Conservation (phyloP, 2,113 vertebrate species). For the Odobenus rosmarus region DNA sequence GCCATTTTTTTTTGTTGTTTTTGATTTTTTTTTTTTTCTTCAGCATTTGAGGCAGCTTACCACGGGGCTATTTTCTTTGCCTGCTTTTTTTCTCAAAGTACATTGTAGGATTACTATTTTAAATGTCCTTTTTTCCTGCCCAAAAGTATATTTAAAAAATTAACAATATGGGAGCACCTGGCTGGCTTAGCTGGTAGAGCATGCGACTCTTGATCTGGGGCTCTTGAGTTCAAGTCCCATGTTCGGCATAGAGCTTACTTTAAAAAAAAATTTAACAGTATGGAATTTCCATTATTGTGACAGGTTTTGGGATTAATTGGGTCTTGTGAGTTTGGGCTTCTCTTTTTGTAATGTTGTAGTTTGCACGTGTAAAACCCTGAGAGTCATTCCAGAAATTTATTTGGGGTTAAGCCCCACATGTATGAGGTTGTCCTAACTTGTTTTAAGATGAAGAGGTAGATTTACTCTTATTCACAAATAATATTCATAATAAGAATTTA, state of each 20-base stretch:
- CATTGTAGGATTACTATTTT: background rate
- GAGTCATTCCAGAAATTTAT: conserved; percentile 51
- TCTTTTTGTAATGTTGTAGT: conserved; percentile 8
- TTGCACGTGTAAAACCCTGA: background rate
- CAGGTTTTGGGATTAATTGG: background rate
- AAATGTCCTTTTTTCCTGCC: background rate
- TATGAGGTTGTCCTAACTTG: fast-evolving
- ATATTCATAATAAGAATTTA: conserved; percentile 28
- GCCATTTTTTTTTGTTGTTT: background rate
- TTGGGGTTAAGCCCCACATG: background rate
- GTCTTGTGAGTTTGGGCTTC: background rate
- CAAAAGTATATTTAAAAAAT: conserved; percentile 3
- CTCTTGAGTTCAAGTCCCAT: background rate
- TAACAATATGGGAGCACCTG: background rate
- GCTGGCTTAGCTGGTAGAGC: background rate
- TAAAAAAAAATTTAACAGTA: background rate
- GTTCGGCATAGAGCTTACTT: background rate
- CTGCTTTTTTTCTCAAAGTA: background rate
- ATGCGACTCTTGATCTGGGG: background rate
- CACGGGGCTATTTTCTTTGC: background rate
- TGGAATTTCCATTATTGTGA: background rate
- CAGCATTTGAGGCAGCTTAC: background rate
- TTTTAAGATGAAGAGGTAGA: background rate
- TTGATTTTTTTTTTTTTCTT: background rate
- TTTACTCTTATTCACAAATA: conserved; percentile 37